These are phyloP conservation scores for Drosophila parabipectinata DNA, from an alignment of 1,140 invertebrate species.

Conservation along the genomic window DNA sequence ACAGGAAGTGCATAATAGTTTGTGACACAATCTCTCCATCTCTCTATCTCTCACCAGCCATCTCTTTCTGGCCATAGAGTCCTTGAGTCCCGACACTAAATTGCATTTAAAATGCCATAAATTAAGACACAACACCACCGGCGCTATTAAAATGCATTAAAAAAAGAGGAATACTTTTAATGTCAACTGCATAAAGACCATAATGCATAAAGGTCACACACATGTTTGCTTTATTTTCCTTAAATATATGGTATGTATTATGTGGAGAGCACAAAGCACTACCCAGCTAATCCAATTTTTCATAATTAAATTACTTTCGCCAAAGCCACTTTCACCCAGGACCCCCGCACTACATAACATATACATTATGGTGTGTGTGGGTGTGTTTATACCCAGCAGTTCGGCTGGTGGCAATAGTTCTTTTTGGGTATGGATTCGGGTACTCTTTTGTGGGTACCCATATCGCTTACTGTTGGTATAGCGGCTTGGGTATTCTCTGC, in stretches of 20 bases:
- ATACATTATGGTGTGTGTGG: too few relatives aligned
- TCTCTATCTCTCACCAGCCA: neutral
- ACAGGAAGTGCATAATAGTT: constrained; percentile 40
- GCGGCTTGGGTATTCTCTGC: too few relatives aligned
- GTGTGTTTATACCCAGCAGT: too few relatives aligned
- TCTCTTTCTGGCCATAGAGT: neutral
- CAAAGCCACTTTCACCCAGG: constrained; percentile 57
- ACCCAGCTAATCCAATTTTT: constrained; percentile 69
- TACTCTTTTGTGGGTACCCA: too few relatives aligned
- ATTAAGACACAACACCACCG: constrained; percentile 62
- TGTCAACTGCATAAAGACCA: constrained; percentile 19
- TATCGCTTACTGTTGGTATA: too few relatives aligned
- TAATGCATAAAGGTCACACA: neutral
- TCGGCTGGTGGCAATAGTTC: too few relatives aligned
- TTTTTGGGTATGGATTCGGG: too few relatives aligned
- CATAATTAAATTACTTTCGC: constrained; percentile 74
- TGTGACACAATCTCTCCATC: constrained; percentile 16
- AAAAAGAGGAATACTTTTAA: constrained; percentile 59
- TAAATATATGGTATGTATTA: constrained; percentile 5
- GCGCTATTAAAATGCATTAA: constrained; percentile 73
- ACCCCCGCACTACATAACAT: too few relatives aligned
- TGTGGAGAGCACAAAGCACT: constrained; percentile 24
- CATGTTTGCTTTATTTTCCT: neutral
- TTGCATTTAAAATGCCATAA: constrained; percentile 79
- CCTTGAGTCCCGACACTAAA: constrained; percentile 51